phyloP scores from a whole-genome alignment of 1,140 invertebrate species.

The Aphis gossypii region DNA sequence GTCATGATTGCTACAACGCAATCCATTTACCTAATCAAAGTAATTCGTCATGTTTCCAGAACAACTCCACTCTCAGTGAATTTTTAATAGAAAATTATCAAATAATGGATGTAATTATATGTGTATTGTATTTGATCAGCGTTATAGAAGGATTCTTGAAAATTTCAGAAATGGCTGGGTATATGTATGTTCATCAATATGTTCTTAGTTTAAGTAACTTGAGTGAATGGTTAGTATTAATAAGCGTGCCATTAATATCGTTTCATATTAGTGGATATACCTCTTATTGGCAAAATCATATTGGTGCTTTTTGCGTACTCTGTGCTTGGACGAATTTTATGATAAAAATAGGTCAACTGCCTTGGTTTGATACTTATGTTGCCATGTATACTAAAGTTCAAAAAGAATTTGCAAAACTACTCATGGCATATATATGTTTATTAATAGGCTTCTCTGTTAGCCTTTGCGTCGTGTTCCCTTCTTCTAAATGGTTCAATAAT shows the following conservation, averaged over 20 bases:
- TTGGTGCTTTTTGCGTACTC: conserved; percentile 82
- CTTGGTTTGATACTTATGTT: conserved; percentile 84
- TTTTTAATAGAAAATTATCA: background rate
- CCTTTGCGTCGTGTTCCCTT: conserved; percentile 85
- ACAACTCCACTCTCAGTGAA: background rate
- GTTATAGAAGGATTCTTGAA: conserved; percentile 79
- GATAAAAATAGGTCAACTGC: conserved; percentile 85
- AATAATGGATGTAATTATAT: conserved; percentile 65
- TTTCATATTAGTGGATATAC: conserved; percentile 79
- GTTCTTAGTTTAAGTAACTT: conserved; percentile 82
- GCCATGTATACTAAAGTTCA: conserved; percentile 87
- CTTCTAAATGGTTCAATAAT: conserved; percentile 78
- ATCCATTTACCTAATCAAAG: conserved; percentile 65
- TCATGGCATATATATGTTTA: conserved; percentile 83
- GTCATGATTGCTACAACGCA: conserved; percentile 80
- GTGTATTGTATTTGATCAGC: conserved; percentile 77
- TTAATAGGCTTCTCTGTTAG: conserved; percentile 85
- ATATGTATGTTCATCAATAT: conserved; percentile 77
- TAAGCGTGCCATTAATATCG: conserved; percentile 82
- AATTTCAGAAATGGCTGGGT: conserved; percentile 78
- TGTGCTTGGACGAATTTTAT: conserved; percentile 88
- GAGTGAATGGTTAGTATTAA: conserved; percentile 83
- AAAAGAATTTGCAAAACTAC: conserved; percentile 82
- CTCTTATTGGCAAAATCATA: conserved; percentile 80
- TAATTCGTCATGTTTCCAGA: conserved; percentile 62